Evolutionary conservation across 2,888 invertebrate genomes (phyloP), one percentile per base, ranked within the genome.

Genomic region (Apamea epomidion): DNA sequence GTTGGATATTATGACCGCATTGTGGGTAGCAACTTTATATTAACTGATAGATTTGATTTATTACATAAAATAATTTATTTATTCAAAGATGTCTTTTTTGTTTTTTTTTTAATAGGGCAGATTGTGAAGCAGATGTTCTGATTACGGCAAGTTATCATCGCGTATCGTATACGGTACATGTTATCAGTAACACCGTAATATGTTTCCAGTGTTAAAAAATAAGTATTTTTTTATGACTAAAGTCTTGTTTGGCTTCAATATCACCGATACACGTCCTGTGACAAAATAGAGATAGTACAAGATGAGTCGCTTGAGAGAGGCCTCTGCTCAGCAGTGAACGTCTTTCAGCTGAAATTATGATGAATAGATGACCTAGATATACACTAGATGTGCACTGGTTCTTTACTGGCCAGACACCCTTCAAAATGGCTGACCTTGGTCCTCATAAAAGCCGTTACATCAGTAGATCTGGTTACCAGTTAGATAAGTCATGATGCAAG

Each of bases 401-500:
- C 48, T 48, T 25, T 58, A 58, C 12, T 25, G 37, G 21, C 5
- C 21, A 37, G 65, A 14, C 29, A 68, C 32, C 25, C 54, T 74
- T 81, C 68, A 70, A 82, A 60, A 60, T 42, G n/a, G 51, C 32
- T 78, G 60, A 86, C 80, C 85, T 89, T 88, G 87, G 54, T 80
- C 68, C 72, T 29, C 64, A 80, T 89, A 54, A 67, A 18, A 64
- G 21, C 54, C 18, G 68, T 86, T 78, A 75, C 74, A 64, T 82
- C 78, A 42, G 14, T 8, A 16, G 64, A 10, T 73, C 70, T 64
- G 48, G 45, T 76, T 70, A 68, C 29, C 21, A 77, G 68, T 74
- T 65, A 77, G 54, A 72, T 82, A 25, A 25, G 58, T 25, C 58
- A 16, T 86, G 71, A 77, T 65, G 87, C 32, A 86, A 84, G 48